These are phyloP conservation scores for Crocuta crocuta DNA, from an alignment of 2,113 vertebrate species.

Conservation along the genomic window DNA sequence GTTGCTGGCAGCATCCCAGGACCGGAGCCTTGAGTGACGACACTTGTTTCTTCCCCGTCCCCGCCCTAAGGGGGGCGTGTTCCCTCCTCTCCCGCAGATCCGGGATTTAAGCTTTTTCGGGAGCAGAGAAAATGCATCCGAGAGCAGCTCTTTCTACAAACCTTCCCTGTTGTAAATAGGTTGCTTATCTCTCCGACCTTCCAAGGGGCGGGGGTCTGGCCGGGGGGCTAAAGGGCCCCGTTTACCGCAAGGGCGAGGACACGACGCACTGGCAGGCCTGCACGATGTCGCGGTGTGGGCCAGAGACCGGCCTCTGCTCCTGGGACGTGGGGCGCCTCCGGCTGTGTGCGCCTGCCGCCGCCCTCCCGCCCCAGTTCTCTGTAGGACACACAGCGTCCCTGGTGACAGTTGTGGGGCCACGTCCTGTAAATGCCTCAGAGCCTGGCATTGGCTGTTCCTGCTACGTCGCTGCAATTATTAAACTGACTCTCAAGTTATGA, in stretches of 20 bases:
- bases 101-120: not conserved
- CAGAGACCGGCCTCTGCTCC: conserved; percentile 33
- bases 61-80: not conserved
- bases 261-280: not conserved
- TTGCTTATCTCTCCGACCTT: conserved; percentile 59
- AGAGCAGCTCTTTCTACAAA: conserved; percentile 52
- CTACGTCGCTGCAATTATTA: conserved; percentile 80
- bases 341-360: conserved; percentile 69
- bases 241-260: conserved; percentile 81
- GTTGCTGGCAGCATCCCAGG: conserved; percentile 52
- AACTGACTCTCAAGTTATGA: conserved; percentile 68
- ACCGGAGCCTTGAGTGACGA: conserved; percentile 54
- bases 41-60: not conserved
- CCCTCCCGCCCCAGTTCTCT: not conserved
- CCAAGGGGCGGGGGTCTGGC: conserved; percentile 65
- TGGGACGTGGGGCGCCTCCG: conserved; percentile 36
- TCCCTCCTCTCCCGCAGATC: conserved; percentile 43
- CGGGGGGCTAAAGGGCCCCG: conserved; percentile 73
- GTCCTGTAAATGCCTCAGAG: conserved; percentile 40
- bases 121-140: conserved; percentile 42
- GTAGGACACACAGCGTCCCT: conserved; percentile 56
- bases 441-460: conserved; percentile 70
- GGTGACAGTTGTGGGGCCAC: conserved; percentile 67
- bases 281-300: conserved; percentile 59
- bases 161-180: conserved; percentile 68